Percentiles rank a stretch among this genome's conserved stretches.
Evolutionary conservation across 1,140 invertebrate genomes (phyloP).

Genomic region (Meteorus sp.): DNA sequence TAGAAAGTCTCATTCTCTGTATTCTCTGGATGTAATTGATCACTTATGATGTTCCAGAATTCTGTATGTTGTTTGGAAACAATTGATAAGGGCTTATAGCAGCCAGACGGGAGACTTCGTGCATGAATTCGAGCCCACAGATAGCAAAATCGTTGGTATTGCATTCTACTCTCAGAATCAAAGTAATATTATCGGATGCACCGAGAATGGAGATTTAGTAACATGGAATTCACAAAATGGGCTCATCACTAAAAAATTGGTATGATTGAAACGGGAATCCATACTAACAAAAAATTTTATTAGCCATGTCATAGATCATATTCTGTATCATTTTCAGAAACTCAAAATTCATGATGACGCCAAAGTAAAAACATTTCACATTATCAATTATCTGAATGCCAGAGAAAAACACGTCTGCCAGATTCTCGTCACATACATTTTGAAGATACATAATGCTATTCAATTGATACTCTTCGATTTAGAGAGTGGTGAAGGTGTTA

Average conservation of each 20-base stretch:
- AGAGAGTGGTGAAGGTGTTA: constrained; percentile 36
- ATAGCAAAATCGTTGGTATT: constrained; percentile 59
- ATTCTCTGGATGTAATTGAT: constrained; percentile 5
- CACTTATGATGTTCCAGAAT: constrained; percentile 52
- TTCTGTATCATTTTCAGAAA: constrained; percentile 37
- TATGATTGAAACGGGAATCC: constrained; percentile 45
- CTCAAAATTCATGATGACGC: constrained; percentile 33
- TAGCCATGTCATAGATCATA: constrained; percentile 1
- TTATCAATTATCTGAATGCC: constrained; percentile 38
- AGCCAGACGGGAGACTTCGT: constrained; percentile 61
- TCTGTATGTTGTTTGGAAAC: constrained; percentile 62
- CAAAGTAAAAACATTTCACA: constrained; percentile 53
- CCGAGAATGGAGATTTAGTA: constrained; percentile 57
- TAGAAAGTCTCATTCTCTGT: background rate
- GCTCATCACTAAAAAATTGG: constrained; percentile 53
- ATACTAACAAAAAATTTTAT: constrained; percentile 4
- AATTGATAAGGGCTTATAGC: constrained; percentile 63
- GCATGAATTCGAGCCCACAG: constrained; percentile 57
- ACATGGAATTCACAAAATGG: constrained; percentile 62
- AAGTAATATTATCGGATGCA: constrained; percentile 61
- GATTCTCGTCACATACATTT: constrained; percentile 41
- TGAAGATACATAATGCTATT: constrained; percentile 34
- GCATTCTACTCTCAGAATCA: constrained; percentile 50
- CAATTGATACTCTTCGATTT: constrained; percentile 45
- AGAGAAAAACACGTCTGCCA: constrained; percentile 34